Evolutionary conservation across 1,140 invertebrate species (phyloP).

Genomic region (Latrodectus geometricus): DNA sequence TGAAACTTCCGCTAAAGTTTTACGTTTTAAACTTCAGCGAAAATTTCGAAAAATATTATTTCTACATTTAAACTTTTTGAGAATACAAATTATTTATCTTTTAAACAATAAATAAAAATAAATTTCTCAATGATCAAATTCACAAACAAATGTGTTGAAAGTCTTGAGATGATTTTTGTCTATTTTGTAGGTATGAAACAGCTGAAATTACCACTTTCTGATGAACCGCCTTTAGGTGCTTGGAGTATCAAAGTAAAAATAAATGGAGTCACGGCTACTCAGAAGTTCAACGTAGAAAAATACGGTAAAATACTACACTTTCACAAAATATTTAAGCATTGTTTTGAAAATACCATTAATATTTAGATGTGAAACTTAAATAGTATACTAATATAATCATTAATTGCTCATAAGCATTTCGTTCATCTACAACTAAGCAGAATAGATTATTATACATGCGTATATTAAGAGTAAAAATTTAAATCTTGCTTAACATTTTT

Average conservation of each 20-base stretch:
- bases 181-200: constrained; percentile 71
- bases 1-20: no score
- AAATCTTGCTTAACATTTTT: no score
- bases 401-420: background rate
- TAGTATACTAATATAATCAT: no score
- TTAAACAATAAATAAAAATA: no score
- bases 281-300: constrained; percentile 41
- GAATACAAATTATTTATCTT: no score
- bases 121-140: no score
- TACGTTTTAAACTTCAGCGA: no score
- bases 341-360: background rate
- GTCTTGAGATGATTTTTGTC: background rate
- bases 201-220: constrained; percentile 72
- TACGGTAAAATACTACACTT: constrained; percentile 28
- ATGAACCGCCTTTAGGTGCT: constrained; percentile 69
- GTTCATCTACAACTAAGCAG: background rate
- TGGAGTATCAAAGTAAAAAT: constrained; percentile 31
- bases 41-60: no score
- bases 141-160: no score
- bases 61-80: no score
- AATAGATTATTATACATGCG: background rate
- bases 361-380: background rate
- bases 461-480: no score
- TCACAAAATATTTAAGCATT: background rate
- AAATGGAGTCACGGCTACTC: background rate